Base-by-base conservation (phyloP, 2,888 invertebrate species). In the Oscheius sp. region DNA sequence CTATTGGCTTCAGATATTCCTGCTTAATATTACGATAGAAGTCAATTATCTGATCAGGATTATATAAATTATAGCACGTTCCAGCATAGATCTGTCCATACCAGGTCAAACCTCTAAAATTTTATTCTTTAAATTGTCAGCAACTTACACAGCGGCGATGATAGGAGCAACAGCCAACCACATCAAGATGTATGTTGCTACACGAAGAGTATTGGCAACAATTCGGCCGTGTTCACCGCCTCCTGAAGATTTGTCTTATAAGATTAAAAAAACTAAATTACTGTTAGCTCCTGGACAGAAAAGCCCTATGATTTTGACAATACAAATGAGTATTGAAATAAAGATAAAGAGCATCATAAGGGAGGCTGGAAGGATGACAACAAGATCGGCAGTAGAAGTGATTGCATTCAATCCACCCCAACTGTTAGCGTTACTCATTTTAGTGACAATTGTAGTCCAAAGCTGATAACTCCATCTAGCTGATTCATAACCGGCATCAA, bases 31-130 rank as follows among this genome's bases (percentile, higher is more conserved):
- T 34, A 20, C 20, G n/a, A 12, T 55, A 55, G 34, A 55, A 55
- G 17, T 55, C 17, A n/a, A 2, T 10, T 33, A 15, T 1, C 8
- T 23, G 20, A 4, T 53, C 20, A 10, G n/a, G 12, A 20, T 31
- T 20, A 34, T 55, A 55, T 6, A 55, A 15, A 17, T 33, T 37
- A 17, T 6, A 37, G 20, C 55, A 55, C 8, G 37, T 37, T 20
- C 55, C 55, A 17, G 55, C 55, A 55, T 55, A 55, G n/a, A 55
- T 5, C 34, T 55, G 55, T 10, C 20, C n/a, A 25, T 55, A 55
- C 55, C 55, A 55, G 12, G 34, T 6, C 8, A 55, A 34, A 34
- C 34, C 33, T 17, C 48, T 48, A 25, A 48, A 48, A 48, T 6
- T 10, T 6, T 25, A 6, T 15, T 48, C n/a, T n/a, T 3, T 25